Conservation (phyloP, 2,888 invertebrate species). For the Anoplius nigerrimus region DNA sequence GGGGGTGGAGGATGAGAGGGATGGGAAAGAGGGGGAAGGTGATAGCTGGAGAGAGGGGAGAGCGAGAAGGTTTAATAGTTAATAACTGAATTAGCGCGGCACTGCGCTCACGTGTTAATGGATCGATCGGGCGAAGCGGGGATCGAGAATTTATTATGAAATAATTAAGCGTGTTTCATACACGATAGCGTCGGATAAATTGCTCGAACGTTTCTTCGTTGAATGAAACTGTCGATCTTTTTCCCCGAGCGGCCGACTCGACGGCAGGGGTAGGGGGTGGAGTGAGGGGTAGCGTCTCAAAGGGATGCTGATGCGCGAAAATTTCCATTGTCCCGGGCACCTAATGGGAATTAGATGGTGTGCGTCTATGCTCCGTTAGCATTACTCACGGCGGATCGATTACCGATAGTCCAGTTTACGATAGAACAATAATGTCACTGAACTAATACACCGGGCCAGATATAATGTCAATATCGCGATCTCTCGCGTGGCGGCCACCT, state of each 20-base stretch:
- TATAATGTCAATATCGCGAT: constrained; percentile 15
- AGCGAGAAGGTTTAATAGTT: too few species aligned
- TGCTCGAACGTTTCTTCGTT: background rate
- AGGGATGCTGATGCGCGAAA: constrained; percentile 18
- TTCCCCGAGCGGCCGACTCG: too few species aligned
- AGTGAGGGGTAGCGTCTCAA: constrained; percentile 9
- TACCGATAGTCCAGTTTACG: constrained; percentile 33
- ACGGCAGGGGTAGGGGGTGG: background rate
- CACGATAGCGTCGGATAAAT: constrained; percentile 17
- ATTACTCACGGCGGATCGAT: constrained; percentile 26
- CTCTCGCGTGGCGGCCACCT: constrained; percentile 15
- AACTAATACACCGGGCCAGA: background rate
- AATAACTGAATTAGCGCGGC: background rate
- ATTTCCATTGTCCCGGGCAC: constrained; percentile 16
- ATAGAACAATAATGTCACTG: constrained; percentile 7
- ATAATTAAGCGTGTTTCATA: constrained; percentile 17
- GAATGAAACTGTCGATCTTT: too few species aligned
- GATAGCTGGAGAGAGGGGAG: too few species aligned
- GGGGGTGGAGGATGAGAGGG: too few species aligned
- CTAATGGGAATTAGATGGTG: constrained; percentile 37
- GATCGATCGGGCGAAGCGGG: background rate
- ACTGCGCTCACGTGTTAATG: constrained; percentile 9
- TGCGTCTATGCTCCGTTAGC: constrained; percentile 22
- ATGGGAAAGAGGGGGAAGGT: too few species aligned
- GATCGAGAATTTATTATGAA: constrained; percentile 14